Evolutionary conservation across 1,140 invertebrate species (phyloP).

Genomic region (Diabrotica virgifera): DNA sequence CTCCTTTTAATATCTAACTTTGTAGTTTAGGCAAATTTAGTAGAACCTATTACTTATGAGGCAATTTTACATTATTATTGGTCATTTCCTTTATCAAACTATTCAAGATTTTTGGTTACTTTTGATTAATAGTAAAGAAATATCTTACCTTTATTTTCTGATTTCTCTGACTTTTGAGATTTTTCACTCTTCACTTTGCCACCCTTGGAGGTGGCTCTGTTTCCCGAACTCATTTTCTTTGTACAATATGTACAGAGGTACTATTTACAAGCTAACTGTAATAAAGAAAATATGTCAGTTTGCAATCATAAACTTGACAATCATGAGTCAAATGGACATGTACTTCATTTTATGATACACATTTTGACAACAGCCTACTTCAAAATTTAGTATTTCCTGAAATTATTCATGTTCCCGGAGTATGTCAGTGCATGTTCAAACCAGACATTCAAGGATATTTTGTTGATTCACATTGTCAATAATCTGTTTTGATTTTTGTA

Average conservation of each 20-base stretch:
- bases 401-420: too few relatives aligned
- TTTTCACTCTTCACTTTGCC: slow-evolving; percentile 49
- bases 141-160: slow-evolving; percentile 6
- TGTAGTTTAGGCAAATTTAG: too few relatives aligned
- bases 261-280: slow-evolving; percentile 49
- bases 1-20: too few relatives aligned
- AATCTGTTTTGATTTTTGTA: too few relatives aligned
- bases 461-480: too few relatives aligned
- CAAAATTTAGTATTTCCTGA: not conserved
- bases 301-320: slow-evolving; percentile 9
- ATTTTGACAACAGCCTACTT: not conserved
- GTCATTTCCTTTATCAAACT: too few relatives aligned
- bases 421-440: too few relatives aligned
- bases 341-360: slow-evolving; percentile 14
- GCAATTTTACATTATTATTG: too few relatives aligned
- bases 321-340: slow-evolving; percentile 4
- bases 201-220: slow-evolving; percentile 48
- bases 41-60: too few relatives aligned
- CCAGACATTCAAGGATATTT: too few relatives aligned
- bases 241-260: slow-evolving; percentile 50
- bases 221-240: slow-evolving; percentile 48
- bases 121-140: too few relatives aligned
- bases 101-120: too few relatives aligned
- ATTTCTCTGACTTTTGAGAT: slow-evolving; percentile 40
- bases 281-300: slow-evolving; percentile 26